A percentile compares a stretch with the other conserved stretches of the same genome.
Conservation (phyloP, 2,888 invertebrate species). For the Autographa pulchrina region DNA sequence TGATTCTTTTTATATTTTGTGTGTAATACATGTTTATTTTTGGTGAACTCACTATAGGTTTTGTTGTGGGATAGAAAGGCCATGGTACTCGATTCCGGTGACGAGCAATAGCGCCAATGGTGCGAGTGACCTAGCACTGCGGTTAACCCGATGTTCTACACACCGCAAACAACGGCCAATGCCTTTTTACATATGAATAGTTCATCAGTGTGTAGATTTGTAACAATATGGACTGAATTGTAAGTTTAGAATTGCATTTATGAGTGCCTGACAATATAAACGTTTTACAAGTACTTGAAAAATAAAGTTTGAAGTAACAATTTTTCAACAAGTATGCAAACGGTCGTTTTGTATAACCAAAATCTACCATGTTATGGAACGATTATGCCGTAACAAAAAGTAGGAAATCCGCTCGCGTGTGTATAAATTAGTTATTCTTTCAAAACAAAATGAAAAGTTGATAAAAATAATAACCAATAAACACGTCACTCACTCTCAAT, state of each 20-base stretch:
- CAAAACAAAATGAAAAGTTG: not conserved
- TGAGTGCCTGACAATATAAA: not conserved
- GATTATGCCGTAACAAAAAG: conserved; percentile 4
- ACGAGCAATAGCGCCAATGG: conserved; percentile 1
- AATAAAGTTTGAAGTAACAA: not conserved
- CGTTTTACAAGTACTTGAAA: too few species aligned
- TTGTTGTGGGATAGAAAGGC: conserved; percentile 1
- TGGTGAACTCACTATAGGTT: not conserved
- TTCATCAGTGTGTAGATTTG: not conserved
- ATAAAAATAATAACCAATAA: conserved; percentile 19
- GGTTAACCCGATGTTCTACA: conserved; percentile 4
- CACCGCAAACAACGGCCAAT: not conserved
- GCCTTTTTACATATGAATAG: conserved; percentile 4
- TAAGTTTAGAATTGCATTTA: not conserved
- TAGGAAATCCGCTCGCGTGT: conserved; percentile 1
- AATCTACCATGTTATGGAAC: not conserved
- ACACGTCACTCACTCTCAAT: conserved; percentile 26
- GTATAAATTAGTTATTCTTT: not conserved
- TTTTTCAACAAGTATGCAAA: not conserved
- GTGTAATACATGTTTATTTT: not conserved
- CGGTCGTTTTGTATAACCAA: not conserved
- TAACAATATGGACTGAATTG: not conserved
- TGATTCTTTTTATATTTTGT: not conserved
- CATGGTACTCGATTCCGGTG: conserved; percentile 4
- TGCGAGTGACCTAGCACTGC: conserved; percentile 4